Percentiles rank a stretch among this genome's conserved stretches.
These are phyloP conservation scores for Nestor notabilis DNA, from an alignment of 2,113 vertebrate genomes.

Conservation along the genomic window DNA sequence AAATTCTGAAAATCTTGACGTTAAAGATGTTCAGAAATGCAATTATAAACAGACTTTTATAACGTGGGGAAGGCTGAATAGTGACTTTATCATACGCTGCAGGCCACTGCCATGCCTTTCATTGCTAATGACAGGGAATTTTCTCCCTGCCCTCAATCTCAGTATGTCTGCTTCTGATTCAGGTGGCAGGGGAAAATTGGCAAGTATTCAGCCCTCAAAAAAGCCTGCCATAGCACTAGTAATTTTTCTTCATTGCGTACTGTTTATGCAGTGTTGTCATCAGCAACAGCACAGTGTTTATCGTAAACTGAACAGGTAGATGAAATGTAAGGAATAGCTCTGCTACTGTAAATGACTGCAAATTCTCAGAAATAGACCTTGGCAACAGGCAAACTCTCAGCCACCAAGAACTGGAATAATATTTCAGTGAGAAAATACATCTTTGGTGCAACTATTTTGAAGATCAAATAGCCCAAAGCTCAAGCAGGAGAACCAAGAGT, in stretches of 20 bases:
- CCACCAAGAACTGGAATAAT: neutral
- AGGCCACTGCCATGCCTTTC: neutral
- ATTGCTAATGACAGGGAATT: neutral
- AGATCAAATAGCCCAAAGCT: neutral
- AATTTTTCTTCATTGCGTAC: neutral
- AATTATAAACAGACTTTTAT: neutral
- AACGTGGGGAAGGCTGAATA: neutral
- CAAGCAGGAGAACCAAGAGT: neutral
- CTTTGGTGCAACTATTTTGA: neutral
- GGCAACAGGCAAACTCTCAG: neutral
- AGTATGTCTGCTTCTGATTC: slow-evolving; percentile 22
- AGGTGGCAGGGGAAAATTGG: neutral
- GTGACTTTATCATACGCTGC: neutral
- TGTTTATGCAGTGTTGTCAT: neutral
- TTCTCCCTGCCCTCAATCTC: neutral
- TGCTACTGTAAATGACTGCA: neutral
- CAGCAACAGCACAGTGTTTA: neutral
- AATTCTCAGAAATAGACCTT: neutral
- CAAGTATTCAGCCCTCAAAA: neutral
- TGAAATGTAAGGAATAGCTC: neutral
- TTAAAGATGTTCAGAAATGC: neutral
- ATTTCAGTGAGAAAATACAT: neutral
- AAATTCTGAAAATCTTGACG: neutral
- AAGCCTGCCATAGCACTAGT: neutral
- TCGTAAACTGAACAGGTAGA: neutral